phyloP scores from a whole-genome alignment of 2,797 vertebrate species.

The Paratrypauchen microcephalus region DNA sequence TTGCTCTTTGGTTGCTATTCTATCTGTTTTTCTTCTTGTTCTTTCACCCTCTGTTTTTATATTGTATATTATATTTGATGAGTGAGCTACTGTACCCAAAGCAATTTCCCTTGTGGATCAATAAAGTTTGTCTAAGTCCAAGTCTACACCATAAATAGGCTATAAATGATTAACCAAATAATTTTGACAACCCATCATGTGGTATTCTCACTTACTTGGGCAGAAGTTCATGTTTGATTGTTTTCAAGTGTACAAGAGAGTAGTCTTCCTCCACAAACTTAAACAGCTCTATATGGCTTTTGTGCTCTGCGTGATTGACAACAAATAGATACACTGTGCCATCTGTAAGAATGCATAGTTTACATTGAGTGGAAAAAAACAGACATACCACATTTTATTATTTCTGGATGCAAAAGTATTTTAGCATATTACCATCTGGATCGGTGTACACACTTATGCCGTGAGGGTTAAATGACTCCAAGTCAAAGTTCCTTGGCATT shows the following conservation, averaged over 20 bases:
- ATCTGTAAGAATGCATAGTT: constrained; percentile 67
- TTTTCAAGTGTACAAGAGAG: constrained; percentile 85
- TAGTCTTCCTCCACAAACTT: constrained; percentile 81
- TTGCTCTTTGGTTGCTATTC: no score
- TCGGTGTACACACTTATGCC: constrained; percentile 84
- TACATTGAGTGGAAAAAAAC: neutral
- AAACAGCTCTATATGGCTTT: constrained; percentile 89
- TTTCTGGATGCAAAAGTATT: neutral
- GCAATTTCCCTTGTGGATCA: no score
- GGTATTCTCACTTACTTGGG: neutral
- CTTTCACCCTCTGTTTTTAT: no score
- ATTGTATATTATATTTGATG: no score
- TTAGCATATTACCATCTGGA: constrained; percentile 74
- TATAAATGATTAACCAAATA: neutral
- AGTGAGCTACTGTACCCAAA: no score
- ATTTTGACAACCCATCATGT: neutral
- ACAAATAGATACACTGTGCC: constrained; percentile 85
- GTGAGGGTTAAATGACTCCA: constrained; percentile 85
- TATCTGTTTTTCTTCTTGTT: no score
- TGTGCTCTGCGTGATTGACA: constrained; percentile 86
- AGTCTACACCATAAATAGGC: neutral
- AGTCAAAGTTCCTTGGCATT: constrained; percentile 65
- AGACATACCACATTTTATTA: neutral
- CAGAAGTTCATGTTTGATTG: constrained; percentile 62
- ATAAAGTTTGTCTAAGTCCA: no score